Conservation (phyloP, 35 echinoderm and acorn worm species). For the Acanthaster planci region DNA sequence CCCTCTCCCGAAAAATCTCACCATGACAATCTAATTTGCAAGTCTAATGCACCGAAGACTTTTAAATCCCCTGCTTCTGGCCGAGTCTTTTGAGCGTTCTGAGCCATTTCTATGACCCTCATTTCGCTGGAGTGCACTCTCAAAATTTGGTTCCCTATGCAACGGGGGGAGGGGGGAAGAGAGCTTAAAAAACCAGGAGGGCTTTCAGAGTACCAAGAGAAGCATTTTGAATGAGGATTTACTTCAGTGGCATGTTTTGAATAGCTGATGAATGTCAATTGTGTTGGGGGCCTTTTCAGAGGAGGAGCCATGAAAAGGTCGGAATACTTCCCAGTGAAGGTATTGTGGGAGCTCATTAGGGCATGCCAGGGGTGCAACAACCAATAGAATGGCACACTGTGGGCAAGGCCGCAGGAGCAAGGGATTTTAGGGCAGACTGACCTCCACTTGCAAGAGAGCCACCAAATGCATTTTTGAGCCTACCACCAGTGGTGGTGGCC, state of each 20-base stretch:
- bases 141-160: no score
- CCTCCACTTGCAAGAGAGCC: no score
- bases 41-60: not conserved
- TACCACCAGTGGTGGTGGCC: no score
- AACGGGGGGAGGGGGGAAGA: not conserved
- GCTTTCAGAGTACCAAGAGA: not conserved
- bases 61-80: conserved; percentile 8
- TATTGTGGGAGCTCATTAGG: conserved; percentile 22
- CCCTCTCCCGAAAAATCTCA: no score
- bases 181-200: conserved; percentile 1
- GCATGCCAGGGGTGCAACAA: conserved; percentile 24
- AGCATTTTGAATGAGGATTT: not conserved
- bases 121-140: no score
- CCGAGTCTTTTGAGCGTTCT: not conserved
- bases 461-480: no score
- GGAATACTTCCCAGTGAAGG: not conserved
- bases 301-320: conserved; percentile 14
- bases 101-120: not conserved
- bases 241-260: not conserved
- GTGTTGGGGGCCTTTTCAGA: conserved; percentile 15
- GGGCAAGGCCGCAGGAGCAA: not conserved
- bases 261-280: conserved; percentile 19
- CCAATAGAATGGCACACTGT: not conserved
- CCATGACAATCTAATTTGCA: not conserved
- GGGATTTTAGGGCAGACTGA: not conserved